Conservation (phyloP, 1,140 invertebrate species). For the Phthorimaea operculella region DNA sequence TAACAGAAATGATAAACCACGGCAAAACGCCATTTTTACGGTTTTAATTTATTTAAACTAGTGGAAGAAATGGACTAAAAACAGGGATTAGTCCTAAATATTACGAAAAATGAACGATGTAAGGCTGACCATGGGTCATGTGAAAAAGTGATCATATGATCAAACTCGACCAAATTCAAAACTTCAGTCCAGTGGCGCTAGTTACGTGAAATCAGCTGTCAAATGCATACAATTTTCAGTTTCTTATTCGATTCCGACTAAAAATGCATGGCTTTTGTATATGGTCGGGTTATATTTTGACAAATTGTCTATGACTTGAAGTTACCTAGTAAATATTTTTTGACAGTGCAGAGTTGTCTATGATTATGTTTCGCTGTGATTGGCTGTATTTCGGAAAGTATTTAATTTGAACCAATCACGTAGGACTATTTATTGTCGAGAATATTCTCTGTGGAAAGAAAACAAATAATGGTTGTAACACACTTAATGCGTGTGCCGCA, state of each 20-base stretch:
- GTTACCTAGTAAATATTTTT: too few relatives aligned
- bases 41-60: slow-evolving; percentile 34
- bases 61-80: slow-evolving; percentile 52
- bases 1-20: slow-evolving; percentile 49
- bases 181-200: neutral
- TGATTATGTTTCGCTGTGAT: too few relatives aligned
- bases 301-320: neutral
- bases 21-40: slow-evolving; percentile 54
- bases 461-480: too few relatives aligned
- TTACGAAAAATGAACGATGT: slow-evolving; percentile 50
- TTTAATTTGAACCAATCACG: too few relatives aligned
- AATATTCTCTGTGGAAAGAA: too few relatives aligned
- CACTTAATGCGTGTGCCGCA: too few relatives aligned
- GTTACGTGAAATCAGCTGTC: neutral
- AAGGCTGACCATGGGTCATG: slow-evolving; percentile 56
- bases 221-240: neutral
- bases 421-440: too few relatives aligned
- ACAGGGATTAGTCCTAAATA: slow-evolving; percentile 42
- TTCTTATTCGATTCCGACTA: neutral
- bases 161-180: slow-evolving; percentile 4
- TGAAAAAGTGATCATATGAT: slow-evolving; percentile 65
- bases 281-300: neutral
- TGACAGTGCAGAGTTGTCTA: too few relatives aligned
- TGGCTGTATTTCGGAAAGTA: too few relatives aligned
- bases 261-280: neutral